Base-by-base conservation (phyloP, 2,797 vertebrate genomes). In the Diglossa cyanea region DNA sequence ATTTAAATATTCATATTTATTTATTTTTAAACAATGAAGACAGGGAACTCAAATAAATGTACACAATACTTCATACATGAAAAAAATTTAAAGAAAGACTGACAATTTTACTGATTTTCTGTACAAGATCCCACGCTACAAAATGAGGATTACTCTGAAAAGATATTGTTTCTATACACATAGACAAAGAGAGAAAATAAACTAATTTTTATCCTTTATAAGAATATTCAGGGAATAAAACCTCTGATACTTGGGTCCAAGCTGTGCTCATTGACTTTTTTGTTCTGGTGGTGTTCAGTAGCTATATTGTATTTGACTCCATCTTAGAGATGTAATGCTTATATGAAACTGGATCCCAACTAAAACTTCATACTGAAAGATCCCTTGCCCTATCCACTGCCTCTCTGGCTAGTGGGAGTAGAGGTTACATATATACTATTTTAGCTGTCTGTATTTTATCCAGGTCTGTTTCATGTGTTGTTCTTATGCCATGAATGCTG, bases 111-210 rank as follows among this genome's bases (percentile, higher is more conserved):
- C 18, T 60, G 19, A 55, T 66, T 84, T 84, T 58, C 45, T 10
- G 0, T 28, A 37, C 6, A 61, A 74, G 25, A 51, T 33, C 13
- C 11, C 17, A 17, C 0, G 0, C 48, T 50, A 23, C 21, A 51
- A 85, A 19, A 55, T 25, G 8, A 81, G 44, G 15, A 25, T 44
- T 25, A 1, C 42, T 55, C 23, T 55, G 48, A 55, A 20, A 33
- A 85, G 2, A 54, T 16, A 53, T 61, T 42, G 1, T 54, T 73
- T 62, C 12, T 42, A 19, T 24, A 31, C 7, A 31, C 5, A 44
- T 5, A 68, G 21, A 31, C 4, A 40, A 62, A 88, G 48, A 53
- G 13, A 45, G 30, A 2, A 75, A 71, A 37, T 54, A 48, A 47
- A 30, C 2, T 30, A 28, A 17, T 72, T 88, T 71, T 88, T 31